phyloP scores from a whole-genome alignment of 2,113 vertebrate genomes.

The Pimephales promelas region DNA sequence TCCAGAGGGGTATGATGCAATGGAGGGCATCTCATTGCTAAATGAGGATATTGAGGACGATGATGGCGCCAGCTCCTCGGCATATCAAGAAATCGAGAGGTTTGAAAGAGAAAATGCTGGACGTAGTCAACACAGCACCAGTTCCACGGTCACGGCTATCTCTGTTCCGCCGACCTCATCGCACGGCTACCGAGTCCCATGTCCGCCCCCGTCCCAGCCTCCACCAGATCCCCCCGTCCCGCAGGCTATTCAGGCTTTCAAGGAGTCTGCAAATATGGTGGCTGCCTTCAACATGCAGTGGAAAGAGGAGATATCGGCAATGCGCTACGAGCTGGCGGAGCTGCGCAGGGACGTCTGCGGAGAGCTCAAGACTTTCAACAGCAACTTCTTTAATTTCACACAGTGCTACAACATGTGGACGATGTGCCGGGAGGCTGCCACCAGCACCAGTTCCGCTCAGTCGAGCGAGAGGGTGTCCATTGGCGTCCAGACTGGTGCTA shows the following conservation, averaged over 20 bases:
- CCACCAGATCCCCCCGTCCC: slow-evolving; percentile 74
- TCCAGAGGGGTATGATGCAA: slow-evolving; percentile 83
- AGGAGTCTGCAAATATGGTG: slow-evolving; percentile 82
- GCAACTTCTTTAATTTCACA: slow-evolving; percentile 84
- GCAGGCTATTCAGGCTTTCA: slow-evolving; percentile 81
- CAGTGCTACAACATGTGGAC: slow-evolving; percentile 85
- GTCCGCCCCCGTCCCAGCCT: slow-evolving; percentile 66
- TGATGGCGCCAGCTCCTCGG: slow-evolving; percentile 80
- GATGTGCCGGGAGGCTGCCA: slow-evolving; percentile 74
- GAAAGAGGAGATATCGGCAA: slow-evolving; percentile 83
- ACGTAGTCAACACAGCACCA: slow-evolving; percentile 82
- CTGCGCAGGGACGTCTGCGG: slow-evolving; percentile 79
- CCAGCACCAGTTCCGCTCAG: slow-evolving; percentile 68
- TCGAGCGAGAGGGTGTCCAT: slow-evolving; percentile 76
- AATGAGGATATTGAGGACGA: slow-evolving; percentile 83
- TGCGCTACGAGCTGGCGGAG: slow-evolving; percentile 81
- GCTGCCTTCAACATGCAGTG: slow-evolving; percentile 83
- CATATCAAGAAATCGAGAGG: slow-evolving; percentile 79
- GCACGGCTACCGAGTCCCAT: slow-evolving; percentile 73
- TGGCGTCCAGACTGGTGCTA: slow-evolving; percentile 78
- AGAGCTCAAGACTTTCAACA: slow-evolving; percentile 82
- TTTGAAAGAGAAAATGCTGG: slow-evolving; percentile 77
- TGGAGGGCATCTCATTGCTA: slow-evolving; percentile 80
- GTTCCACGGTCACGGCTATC: slow-evolving; percentile 81
- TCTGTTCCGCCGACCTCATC: slow-evolving; percentile 76